Percentiles rank a stretch among this genome's conserved stretches.
These are phyloP conservation scores for Pocota personata DNA, from an alignment of 2,888 invertebrate genomes.

Conservation along the genomic window DNA sequence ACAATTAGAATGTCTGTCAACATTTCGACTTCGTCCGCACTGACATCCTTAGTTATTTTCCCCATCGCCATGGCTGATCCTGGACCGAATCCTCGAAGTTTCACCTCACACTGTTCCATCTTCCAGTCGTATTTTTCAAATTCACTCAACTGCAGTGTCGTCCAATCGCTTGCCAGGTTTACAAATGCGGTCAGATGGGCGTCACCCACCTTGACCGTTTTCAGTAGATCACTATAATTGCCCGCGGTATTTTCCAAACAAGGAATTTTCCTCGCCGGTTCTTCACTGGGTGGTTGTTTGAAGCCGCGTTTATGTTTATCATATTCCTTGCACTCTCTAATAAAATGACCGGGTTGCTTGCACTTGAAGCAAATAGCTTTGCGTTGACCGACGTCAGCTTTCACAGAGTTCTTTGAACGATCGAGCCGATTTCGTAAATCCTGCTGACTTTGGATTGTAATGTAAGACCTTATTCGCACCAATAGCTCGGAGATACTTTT, in stretches of 20 bases:
- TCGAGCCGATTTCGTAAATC: not conserved
- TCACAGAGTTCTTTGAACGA: not conserved
- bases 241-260: too few species aligned
- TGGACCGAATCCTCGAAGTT: not conserved
- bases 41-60: not conserved
- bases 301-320: not conserved
- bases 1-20: constrained; percentile 22
- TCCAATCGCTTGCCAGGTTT: constrained; percentile 20
- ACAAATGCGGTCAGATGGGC: constrained; percentile 18
- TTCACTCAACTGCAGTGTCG: constrained; percentile 15
- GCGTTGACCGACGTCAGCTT: not conserved
- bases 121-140: constrained; percentile 9
- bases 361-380: not conserved
- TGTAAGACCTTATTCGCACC: not conserved
- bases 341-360: not conserved
- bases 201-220: not conserved
- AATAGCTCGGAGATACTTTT: constrained; percentile 12
- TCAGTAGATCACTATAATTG: constrained; percentile 16
- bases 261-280: not conserved
- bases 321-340: not conserved
- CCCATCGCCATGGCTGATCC: not conserved
- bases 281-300: not conserved
- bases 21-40: constrained; percentile 20
- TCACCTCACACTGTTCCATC: not conserved
- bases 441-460: not conserved